phyloP scores from a whole-genome alignment of 1,140 invertebrate genomes.

The Tyrophagus putrescentiae region DNA sequence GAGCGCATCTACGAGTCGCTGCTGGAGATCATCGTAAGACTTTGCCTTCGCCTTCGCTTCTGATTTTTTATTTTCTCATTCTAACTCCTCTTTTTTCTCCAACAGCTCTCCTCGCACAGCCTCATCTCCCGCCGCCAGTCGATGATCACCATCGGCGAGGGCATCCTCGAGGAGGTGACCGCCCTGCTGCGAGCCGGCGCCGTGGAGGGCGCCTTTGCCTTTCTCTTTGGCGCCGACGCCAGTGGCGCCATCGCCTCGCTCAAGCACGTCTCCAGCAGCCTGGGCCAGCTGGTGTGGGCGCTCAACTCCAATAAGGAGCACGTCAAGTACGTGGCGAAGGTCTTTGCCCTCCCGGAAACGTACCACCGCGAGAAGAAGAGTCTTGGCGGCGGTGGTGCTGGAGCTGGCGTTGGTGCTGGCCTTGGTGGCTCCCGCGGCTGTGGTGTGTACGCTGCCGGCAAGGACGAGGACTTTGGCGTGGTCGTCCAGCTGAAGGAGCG shows the following conservation, averaged over 20 bases:
- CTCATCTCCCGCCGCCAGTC: not conserved
- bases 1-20: not conserved
- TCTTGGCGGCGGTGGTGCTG: not conserved
- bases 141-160: not conserved
- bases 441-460: too few species aligned
- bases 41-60: too few species aligned
- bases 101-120: not conserved
- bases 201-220: too few species aligned
- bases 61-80: not conserved
- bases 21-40: slow-evolving; percentile 12
- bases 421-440: too few species aligned
- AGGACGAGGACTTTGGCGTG: too few species aligned
- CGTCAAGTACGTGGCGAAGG: slow-evolving; percentile 4
- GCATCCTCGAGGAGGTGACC: not conserved
- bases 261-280: not conserved
- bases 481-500: too few species aligned
- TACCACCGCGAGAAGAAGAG: not conserved
- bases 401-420: too few species aligned
- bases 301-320: slow-evolving; percentile 12
- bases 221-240: too few species aligned
- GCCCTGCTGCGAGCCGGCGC: too few species aligned
- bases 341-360: not conserved
- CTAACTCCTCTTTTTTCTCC: not conserved
- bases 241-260: too few species aligned
- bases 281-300: slow-evolving; percentile 10